phyloP scores from a whole-genome alignment of 2,113 vertebrate genomes.

The Lynx canadensis region DNA sequence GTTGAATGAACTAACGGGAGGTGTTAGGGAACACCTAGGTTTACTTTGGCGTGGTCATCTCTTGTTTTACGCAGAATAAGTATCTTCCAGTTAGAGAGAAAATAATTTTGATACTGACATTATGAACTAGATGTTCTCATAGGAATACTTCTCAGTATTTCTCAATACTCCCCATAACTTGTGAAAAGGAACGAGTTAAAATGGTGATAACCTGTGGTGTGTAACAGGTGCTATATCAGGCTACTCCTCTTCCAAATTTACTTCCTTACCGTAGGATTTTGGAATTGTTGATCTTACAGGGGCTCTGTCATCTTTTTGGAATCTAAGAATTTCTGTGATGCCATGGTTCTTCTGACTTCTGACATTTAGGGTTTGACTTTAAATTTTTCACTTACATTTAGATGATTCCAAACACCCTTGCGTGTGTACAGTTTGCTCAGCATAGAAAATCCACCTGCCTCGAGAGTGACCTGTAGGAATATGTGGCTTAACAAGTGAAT shows the following conservation, averaged over 20 bases:
- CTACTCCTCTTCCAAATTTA: neutral
- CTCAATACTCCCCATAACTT: neutral
- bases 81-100: constrained; percentile 21
- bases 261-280: neutral
- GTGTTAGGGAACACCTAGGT: neutral
- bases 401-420: neutral
- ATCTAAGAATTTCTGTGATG: constrained; percentile 2
- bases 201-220: neutral
- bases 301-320: neutral
- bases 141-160: neutral
- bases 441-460: neutral
- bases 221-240: neutral
- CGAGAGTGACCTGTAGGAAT: neutral
- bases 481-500: neutral
- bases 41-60: neutral
- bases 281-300: neutral
- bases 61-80: neutral
- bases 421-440: neutral
- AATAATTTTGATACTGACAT: neutral
- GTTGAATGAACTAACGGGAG: neutral
- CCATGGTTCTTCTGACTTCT: neutral
- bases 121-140: neutral
- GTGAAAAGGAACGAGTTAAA: neutral
- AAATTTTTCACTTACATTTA: neutral
- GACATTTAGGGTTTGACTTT: neutral